These are phyloP conservation scores for Prionailurus bengalensis DNA, from an alignment of 2,113 vertebrate species.

Conservation along the genomic window DNA sequence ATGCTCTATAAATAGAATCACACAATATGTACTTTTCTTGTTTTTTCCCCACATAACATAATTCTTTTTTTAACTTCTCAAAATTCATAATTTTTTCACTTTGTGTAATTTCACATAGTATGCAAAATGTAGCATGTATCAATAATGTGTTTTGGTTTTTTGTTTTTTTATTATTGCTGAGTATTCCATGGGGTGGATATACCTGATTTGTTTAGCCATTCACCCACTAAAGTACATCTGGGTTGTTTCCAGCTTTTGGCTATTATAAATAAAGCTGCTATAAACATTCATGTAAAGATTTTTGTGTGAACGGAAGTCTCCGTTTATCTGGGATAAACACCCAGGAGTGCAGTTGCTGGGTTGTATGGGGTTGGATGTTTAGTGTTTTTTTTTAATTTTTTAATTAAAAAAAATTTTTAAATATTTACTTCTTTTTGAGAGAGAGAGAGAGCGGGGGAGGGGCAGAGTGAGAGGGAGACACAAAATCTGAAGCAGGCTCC, in stretches of 20 bases:
- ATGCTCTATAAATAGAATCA: neutral
- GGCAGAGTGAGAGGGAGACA: too few relatives aligned
- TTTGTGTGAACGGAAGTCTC: neutral
- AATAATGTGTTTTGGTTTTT: neutral
- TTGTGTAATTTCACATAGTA: neutral
- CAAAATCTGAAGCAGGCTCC: too few relatives aligned
- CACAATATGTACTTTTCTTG: neutral
- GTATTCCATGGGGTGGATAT: neutral
- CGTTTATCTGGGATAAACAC: neutral
- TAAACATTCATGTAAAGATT: slow-evolving; percentile 17
- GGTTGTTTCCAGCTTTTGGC: neutral
- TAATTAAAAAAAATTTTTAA: too few relatives aligned
- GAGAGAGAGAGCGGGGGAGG: too few relatives aligned
- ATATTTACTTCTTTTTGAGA: too few relatives aligned
- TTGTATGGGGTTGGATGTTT: neutral
- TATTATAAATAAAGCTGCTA: slow-evolving; percentile 32
- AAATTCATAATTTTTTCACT: neutral
- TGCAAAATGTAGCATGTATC: neutral
- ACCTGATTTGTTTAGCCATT: neutral
- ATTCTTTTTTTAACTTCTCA: neutral
- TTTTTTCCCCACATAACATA: neutral
- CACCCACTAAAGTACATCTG: neutral
- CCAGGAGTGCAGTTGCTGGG: neutral
- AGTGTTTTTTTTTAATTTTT: neutral
- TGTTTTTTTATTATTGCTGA: neutral